Evolutionary conservation across 1,140 invertebrate species (phyloP), one percentile per base, ranked within the genome.

Genomic region (Leptinotarsa defecta): DNA sequence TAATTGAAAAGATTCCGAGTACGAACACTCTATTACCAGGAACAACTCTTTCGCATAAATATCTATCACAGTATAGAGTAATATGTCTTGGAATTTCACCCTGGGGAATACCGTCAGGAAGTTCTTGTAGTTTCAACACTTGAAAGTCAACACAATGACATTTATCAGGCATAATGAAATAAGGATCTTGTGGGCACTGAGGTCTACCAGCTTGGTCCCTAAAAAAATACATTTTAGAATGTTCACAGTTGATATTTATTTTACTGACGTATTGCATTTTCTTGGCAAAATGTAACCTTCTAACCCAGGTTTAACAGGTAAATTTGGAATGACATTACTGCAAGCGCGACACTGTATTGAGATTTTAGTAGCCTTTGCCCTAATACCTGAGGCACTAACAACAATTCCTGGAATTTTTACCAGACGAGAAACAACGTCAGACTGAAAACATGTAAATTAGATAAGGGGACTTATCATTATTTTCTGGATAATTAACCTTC

Each of bases 51-150:
- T 99, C 98, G 85, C 97, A 98, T 13, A 99, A 87, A 84, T 96
- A 95, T 74, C 91, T 91, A 85, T 99, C 98, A 83, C 94, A 96
- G 86, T 97, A 99, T 0, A 99, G 87, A 77, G 96, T 94, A 73
- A 99, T 87, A 87, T 99, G 98, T 8, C 98, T 89, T 1, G 98
- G 98, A 90, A 99, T 96, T 89, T 99, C 98, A 72, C 98, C 98
- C 84, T 99, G 96, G 0, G 98, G 98, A 75, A 99, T 95, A 77
- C 93, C 94, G 86, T 99, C 98, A 5, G 97, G 96, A 11, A 96
- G 87, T 87, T 99, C 98, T 91, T 99, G 98, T 13, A 99, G 86
- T 86, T 99, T 99, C 0, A 95, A 81, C 1, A 92, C 90, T 91
- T 95, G 90, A 85, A 96, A 99, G 87, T 99, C 98, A 4, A 99